phyloP scores from a whole-genome alignment of 2,888 invertebrate genomes.

The Girardia tigrina region DNA sequence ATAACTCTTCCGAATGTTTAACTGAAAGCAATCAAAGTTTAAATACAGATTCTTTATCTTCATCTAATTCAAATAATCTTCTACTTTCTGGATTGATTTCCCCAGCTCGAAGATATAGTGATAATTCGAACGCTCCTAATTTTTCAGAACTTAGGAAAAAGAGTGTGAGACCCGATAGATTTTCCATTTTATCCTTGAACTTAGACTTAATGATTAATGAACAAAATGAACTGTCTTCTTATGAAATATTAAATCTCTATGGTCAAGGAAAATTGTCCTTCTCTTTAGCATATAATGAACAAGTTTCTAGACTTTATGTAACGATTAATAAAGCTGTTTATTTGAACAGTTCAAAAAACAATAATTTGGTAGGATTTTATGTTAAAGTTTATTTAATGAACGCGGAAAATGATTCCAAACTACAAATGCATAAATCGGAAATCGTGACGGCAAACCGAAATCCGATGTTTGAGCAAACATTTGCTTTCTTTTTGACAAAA shows the following conservation, averaged over 20 bases:
- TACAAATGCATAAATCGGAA: conserved; percentile 1
- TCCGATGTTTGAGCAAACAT: conserved; percentile 23
- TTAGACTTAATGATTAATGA: neutral
- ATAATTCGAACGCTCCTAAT: neutral
- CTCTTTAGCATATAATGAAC: neutral
- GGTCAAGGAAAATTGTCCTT: neutral
- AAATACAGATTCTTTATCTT: neutral
- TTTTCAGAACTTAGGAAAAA: neutral
- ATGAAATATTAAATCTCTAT: conserved; percentile 18
- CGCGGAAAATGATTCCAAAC: neutral
- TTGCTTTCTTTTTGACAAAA: neutral
- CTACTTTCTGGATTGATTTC: conserved; percentile 7
- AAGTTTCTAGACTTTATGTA: neutral
- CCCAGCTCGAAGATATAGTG: conserved; percentile 12
- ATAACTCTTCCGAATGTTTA: neutral
- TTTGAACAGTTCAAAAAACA: neutral
- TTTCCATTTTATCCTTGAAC: neutral
- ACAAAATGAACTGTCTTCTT: neutral
- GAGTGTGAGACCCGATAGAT: conserved; percentile 6
- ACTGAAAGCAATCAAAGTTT: neutral
- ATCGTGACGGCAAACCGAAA: neutral
- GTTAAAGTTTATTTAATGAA: neutral
- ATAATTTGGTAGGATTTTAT: neutral
- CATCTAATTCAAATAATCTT: neutral
- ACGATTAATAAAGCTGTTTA: conserved; percentile 1